Evolutionary conservation across 2,888 invertebrate species (phyloP), one percentile per base, ranked within the genome.

Genomic region (Yponomeuta plumbellus): DNA sequence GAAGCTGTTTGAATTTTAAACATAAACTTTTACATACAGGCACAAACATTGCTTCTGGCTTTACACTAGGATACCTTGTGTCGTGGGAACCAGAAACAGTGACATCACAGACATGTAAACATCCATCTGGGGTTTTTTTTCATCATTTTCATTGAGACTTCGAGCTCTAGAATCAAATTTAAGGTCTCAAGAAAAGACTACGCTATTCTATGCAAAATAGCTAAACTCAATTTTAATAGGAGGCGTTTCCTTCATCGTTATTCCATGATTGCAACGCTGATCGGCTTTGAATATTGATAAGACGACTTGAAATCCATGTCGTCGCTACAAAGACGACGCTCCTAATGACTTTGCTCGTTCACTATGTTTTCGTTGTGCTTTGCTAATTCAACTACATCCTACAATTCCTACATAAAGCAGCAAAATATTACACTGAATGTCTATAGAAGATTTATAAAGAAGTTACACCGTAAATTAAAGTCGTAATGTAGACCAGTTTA

Each of bases 261-360:
- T 52, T 52, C 79, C 73, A 75, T 34, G 5, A 34, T 34, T 34
- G 34, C 34, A 80, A 78, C 76, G 78, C 75, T 76, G 76, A 80
- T 76, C 77, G 79, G 73, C 75, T 82, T 80, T 83, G 83, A 80
- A 85, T 86, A 83, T 81, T 83, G 83, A 85, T 84, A 74, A 68
- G 70, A 70, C 66, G 22, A 44, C 21, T 44, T 63, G 8, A 52
- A 17, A 52, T 52, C 10, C 44, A 52, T 17, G 44, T 17, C 17
- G 44, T 52, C 3, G 5, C 44, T 2, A 17, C 44, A 4, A 17
- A 52, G 44, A 52, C 17, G 13, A 17, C 5, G 13, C 17, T 52
- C 17, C 44, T 52, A 52, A 52, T 52, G 44, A 52, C 44, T 52
- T 52, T 52, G 17, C 44, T 52, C 44, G 44, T 52, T 52, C 44